phyloP scores from a whole-genome alignment of 1,140 invertebrate species.

The Psix sp. region DNA sequence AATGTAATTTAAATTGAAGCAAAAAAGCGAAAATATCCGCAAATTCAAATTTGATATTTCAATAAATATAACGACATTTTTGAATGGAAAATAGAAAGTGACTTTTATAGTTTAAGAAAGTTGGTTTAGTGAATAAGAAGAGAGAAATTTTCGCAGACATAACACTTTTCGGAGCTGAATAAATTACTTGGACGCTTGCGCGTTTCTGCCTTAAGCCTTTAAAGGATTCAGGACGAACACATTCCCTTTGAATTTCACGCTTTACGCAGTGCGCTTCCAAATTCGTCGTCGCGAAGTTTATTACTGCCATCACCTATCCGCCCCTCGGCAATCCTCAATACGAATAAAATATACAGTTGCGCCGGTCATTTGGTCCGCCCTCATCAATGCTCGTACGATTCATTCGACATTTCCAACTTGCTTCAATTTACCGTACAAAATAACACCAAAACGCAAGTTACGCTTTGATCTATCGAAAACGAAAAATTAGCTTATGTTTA shows the following conservation, averaged over 20 bases:
- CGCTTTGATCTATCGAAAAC: too few relatives aligned
- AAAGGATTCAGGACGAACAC: slow-evolving; percentile 67
- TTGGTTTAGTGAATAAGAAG: too few relatives aligned
- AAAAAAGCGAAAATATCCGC: too few relatives aligned
- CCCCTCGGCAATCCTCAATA: slow-evolving; percentile 42
- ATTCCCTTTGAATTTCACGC: slow-evolving; percentile 74
- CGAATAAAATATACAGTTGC: slow-evolving; percentile 56
- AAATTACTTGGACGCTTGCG: slow-evolving; percentile 61
- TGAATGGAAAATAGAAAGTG: too few relatives aligned
- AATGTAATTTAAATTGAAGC: too few relatives aligned
- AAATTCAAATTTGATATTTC: too few relatives aligned
- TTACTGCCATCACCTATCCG: slow-evolving; percentile 48
- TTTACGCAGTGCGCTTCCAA: slow-evolving; percentile 62
- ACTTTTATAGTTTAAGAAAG: too few relatives aligned
- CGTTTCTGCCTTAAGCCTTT: slow-evolving; percentile 56
- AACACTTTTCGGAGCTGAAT: slow-evolving; percentile 63
- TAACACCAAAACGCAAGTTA: too few relatives aligned
- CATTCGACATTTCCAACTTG: too few relatives aligned
- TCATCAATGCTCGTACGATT: slow-evolving; percentile 41
- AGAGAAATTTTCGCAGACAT: slow-evolving; percentile 53
- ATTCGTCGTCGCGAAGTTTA: slow-evolving; percentile 52
- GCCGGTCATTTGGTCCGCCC: slow-evolving; percentile 43
- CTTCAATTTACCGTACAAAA: too few relatives aligned
- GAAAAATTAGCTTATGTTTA: too few relatives aligned
- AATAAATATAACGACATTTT: too few relatives aligned